phyloP scores from a whole-genome alignment of 2,113 vertebrate genomes.

The Petrocephalus zakoni region DNA sequence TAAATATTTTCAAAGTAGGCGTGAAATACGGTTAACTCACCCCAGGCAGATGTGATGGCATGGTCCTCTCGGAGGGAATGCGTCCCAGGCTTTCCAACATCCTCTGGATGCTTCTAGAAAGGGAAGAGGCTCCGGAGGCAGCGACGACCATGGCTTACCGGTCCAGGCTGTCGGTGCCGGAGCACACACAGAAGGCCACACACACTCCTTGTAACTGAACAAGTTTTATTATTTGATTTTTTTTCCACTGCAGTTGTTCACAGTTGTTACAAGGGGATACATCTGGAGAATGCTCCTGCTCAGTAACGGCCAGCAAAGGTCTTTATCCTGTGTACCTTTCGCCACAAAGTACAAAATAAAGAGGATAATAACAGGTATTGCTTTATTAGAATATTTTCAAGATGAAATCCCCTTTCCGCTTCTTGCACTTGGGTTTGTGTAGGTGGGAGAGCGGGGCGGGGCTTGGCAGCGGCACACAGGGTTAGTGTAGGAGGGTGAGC shows the following conservation, averaged over 20 bases:
- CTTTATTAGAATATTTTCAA: conserved; percentile 69
- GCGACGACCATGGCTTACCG: neutral
- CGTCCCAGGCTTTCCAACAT: neutral
- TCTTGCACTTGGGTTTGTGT: conserved; percentile 55
- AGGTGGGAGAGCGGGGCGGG: conserved; percentile 46
- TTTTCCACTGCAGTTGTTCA: conserved; percentile 89
- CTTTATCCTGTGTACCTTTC: conserved; percentile 48
- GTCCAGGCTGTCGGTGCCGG: neutral
- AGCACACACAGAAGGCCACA: conserved; percentile 35
- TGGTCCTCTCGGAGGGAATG: neutral
- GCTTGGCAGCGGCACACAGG: too few relatives aligned
- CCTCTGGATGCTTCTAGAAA: neutral
- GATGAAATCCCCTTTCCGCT: conserved; percentile 68
- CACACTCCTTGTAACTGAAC: conserved; percentile 67
- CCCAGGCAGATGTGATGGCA: neutral
- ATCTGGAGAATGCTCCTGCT: conserved; percentile 78
- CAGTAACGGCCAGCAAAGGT: conserved; percentile 51
- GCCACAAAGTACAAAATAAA: conserved; percentile 70
- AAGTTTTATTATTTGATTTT: conserved; percentile 79
- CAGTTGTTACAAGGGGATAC: conserved; percentile 87
- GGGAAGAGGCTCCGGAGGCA: neutral
- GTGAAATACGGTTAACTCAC: neutral
- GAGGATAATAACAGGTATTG: conserved; percentile 78
- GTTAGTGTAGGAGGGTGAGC: too few relatives aligned
- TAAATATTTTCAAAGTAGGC: neutral